Conservation (phyloP, 2,888 invertebrate genomes). For the Euplexia lucipara region DNA sequence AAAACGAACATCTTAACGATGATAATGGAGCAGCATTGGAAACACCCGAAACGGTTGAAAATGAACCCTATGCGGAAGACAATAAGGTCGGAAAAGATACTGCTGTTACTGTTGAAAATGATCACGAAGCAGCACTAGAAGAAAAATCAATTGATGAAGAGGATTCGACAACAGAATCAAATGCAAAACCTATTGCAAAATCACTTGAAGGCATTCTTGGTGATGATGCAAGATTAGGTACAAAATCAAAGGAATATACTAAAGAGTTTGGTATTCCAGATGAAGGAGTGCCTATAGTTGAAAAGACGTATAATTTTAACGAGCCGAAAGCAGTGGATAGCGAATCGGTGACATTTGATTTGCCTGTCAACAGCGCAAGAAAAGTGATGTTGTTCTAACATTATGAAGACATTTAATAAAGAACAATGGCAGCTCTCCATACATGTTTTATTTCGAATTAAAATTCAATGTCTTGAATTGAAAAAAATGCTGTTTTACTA, state of each 20-base stretch:
- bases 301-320: conserved; percentile 31
- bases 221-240: no score
- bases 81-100: not conserved
- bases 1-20: conserved; percentile 9
- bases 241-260: conserved; percentile 1
- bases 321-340: not conserved
- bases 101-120: not conserved
- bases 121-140: not conserved
- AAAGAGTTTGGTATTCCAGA: conserved; percentile 20
- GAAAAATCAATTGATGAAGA: not conserved
- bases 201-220: not conserved
- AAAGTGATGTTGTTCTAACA: conserved; percentile 21
- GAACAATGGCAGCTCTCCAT: not conserved
- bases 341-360: not conserved
- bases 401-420: not conserved
- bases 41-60: not conserved
- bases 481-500: no score
- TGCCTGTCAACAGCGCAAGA: conserved; percentile 17
- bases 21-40: not conserved
- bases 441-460: not conserved
- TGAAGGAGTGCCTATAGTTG: conserved; percentile 21
- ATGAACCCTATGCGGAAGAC: not conserved
- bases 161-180: not conserved
- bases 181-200: not conserved
- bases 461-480: no score